A percentile compares a stretch with the other conserved stretches of the same genome.
These are phyloP conservation scores for Drosophila lacteicornis DNA, from an alignment of 1,140 invertebrate genomes.

Conservation along the genomic window DNA sequence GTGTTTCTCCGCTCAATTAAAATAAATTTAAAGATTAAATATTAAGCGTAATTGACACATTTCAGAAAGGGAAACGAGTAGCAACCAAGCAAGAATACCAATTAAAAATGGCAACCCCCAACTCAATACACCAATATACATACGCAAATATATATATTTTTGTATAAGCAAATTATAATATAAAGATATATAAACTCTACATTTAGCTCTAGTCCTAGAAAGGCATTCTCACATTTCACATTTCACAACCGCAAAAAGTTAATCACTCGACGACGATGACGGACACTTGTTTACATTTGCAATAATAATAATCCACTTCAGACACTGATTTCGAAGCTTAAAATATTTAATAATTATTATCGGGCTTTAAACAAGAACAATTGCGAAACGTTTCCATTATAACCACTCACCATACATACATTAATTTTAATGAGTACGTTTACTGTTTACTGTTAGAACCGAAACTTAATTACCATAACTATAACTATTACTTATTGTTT, in stretches of 20 bases:
- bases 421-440: constrained; percentile 62
- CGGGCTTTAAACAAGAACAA: constrained; percentile 57
- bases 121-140: constrained; percentile 37
- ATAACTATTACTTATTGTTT: constrained; percentile 77
- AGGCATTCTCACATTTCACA: constrained; percentile 43
- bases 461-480: constrained; percentile 67
- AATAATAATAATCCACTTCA: constrained; percentile 56
- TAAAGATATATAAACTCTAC: constrained; percentile 47
- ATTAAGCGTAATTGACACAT: constrained; percentile 62
- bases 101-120: constrained; percentile 40
- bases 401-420: constrained; percentile 66
- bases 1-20: constrained; percentile 60
- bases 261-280: constrained; percentile 28
- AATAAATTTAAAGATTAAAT: constrained; percentile 38
- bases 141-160: constrained; percentile 60
- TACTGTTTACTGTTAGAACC: constrained; percentile 53
- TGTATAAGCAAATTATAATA: constrained; percentile 63
- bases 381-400: constrained; percentile 67
- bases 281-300: constrained; percentile 76
- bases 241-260: constrained; percentile 42
- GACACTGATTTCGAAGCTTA: constrained; percentile 48
- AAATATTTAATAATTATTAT: constrained; percentile 46
- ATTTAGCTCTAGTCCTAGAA: constrained; percentile 60
- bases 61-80: constrained; percentile 37
- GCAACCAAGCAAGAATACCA: constrained; percentile 32